Evolutionary conservation across 1,140 invertebrate genomes (phyloP), one percentile per base, ranked within the genome.

Genomic region (Drosophila watanabei): DNA sequence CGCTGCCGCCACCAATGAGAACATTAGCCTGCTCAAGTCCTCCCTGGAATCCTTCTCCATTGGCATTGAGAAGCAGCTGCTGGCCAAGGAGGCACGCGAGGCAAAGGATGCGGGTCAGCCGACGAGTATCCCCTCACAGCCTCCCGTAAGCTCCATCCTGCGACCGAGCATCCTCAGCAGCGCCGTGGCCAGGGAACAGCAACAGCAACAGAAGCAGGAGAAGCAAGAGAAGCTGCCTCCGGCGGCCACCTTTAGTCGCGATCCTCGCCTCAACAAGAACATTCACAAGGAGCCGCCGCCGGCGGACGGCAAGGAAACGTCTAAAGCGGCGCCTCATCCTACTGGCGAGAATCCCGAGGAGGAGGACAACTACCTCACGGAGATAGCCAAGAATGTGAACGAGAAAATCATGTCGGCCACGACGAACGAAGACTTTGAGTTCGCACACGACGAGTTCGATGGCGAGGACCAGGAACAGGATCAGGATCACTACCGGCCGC

Each of bases 301-400:
- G n/a, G 45, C 57, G 11, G 14, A 10, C 28, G 14, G 75, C 33
- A 45, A 20, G 14, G 20, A 54, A 1, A 37, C 35, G 0, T 24
- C 62, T 16, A 71, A 32, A 51, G 24, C 4, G 16, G 10, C 32
- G 4, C 45, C 35, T n/a, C n/a, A n/a, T n/a, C n/a, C n/a, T n/a
- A 14, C 58, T 0, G 46, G 51, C 28, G 79, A 65, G 0, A 76
- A 79, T 45, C 43, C 66, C 33, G 84, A 88, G 30, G 92, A 93
- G 61, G 92, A 93, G 41, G 92, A 93, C 69, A 93, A 92, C 51
- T 93, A 92, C 69, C 61, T 93, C 7, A 92, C 92, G 14, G 90
- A 91, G 56, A 93, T 93, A 13, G 92, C 92, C 0, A 93, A 93
- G 59, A 93, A 92, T 52, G 91, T 93, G 2, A 93, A 93, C 51